Conservation (phyloP, 2,113 vertebrate species). For the Gorsachius goisagi region DNA sequence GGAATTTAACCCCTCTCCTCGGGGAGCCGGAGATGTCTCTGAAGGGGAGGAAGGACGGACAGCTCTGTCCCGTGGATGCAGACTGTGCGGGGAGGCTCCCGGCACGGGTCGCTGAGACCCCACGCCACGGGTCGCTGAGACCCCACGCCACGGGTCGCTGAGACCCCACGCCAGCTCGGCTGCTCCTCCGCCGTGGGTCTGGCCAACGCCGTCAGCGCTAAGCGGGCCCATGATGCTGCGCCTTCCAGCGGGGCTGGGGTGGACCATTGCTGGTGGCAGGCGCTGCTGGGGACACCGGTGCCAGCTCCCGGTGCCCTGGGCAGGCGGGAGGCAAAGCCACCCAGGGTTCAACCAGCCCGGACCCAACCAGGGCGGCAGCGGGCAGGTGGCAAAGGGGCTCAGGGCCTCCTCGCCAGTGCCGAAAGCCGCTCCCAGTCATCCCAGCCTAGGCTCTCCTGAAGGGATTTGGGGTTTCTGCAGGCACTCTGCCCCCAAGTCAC, state of each 20-base stretch:
- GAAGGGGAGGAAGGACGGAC: not conserved
- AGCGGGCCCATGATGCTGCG: not conserved
- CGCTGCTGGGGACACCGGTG: not conserved
- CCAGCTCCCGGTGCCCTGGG: not conserved
- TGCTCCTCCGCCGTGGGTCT: not conserved
- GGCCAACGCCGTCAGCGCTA: fast-evolving
- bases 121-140: not conserved
- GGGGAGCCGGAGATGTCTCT: not conserved
- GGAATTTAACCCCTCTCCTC: constrained; percentile 3
- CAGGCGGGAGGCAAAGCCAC: not conserved
- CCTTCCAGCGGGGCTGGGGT: fast-evolving
- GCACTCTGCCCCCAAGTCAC: not conserved
- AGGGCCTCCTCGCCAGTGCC: not conserved
- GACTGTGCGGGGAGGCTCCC: not conserved
- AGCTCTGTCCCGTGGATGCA: not conserved
- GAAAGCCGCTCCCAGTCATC: not conserved
- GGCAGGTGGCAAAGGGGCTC: not conserved
- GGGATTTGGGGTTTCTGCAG: not conserved
- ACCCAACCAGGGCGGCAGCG: not conserved
- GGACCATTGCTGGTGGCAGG: fast-evolving
- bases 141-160: too few relatives aligned
- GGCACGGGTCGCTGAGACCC: not conserved
- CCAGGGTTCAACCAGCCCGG: fast-evolving
- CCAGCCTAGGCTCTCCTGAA: not conserved
- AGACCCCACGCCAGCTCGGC: not conserved